Evolutionary conservation across 2,888 invertebrate genomes (phyloP).

Genomic region (Philaethria dido): DNA sequence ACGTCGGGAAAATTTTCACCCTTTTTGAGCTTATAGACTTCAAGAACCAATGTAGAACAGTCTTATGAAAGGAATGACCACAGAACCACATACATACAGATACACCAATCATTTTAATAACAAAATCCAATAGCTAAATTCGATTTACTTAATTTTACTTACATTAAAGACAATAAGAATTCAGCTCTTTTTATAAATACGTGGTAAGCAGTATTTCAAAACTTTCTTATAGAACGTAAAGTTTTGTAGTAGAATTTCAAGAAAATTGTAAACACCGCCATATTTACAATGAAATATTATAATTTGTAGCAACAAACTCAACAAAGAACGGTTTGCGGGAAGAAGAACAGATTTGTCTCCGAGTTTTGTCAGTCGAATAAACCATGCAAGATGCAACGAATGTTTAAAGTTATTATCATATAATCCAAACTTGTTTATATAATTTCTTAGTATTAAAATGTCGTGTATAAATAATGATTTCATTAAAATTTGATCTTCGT

Average conservation of each 20-base stretch:
- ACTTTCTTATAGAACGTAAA: not conserved
- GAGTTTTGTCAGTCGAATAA: slow-evolving; percentile 17
- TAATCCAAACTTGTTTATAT: slow-evolving; percentile 20
- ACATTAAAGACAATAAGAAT: too few relatives aligned
- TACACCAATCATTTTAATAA: too few relatives aligned
- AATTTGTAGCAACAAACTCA: not conserved
- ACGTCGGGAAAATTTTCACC: too few relatives aligned
- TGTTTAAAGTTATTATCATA: not conserved
- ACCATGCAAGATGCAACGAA: slow-evolving; percentile 11
- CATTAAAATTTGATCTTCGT: not conserved
- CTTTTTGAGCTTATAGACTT: too few relatives aligned
- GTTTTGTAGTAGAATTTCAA: not conserved
- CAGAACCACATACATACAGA: too few relatives aligned
- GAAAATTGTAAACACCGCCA: not conserved
- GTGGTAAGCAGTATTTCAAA: too few relatives aligned
- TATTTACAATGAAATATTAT: not conserved
- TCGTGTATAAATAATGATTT: not conserved
- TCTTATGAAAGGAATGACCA: too few relatives aligned
- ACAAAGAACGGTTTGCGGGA: not conserved
- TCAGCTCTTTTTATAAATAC: too few relatives aligned
- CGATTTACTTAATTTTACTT: too few relatives aligned
- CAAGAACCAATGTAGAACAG: too few relatives aligned
- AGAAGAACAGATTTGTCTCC: slow-evolving; percentile 6
- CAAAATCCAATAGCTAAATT: too few relatives aligned
- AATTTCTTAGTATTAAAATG: slow-evolving; percentile 25